Evolutionary conservation across 1,140 invertebrate species (phyloP).

Genomic region (Orius insidiosus): DNA sequence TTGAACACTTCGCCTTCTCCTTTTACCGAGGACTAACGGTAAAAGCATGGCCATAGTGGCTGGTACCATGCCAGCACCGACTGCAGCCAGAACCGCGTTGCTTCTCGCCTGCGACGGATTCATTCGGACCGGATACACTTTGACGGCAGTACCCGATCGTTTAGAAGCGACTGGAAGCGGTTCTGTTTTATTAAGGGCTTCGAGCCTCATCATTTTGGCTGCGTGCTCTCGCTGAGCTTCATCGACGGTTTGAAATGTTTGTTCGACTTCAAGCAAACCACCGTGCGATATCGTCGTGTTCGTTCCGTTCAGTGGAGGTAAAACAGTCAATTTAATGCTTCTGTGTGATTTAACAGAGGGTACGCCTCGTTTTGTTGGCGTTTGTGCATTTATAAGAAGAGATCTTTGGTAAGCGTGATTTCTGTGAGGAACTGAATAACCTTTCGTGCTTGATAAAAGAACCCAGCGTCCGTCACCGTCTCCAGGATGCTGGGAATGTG

Average conservation of each 20-base stretch:
- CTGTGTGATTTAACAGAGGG: constrained; percentile 16
- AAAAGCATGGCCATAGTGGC: constrained; percentile 62
- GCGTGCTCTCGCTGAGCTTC: constrained; percentile 32
- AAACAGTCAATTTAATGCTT: constrained; percentile 43
- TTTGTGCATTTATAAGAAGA: neutral
- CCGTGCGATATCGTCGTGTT: constrained; percentile 55
- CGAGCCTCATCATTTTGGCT: constrained; percentile 25
- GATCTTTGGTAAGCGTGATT: constrained; percentile 16
- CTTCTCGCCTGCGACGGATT: constrained; percentile 3
- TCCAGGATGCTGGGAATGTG: constrained; percentile 34
- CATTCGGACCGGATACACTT: constrained; percentile 1
- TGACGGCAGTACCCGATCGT: constrained; percentile 2
- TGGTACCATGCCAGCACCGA: constrained; percentile 56
- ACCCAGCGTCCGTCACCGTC: constrained; percentile 57
- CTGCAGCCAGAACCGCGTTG: constrained; percentile 36
- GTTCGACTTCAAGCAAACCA: constrained; percentile 53
- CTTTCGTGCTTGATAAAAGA: constrained; percentile 54
- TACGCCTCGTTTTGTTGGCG: neutral
- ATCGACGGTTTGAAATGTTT: constrained; percentile 48
- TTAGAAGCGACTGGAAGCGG: neutral
- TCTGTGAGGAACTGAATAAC: constrained; percentile 34
- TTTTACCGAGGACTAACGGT: constrained; percentile 48
- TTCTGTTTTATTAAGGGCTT: too few species aligned
- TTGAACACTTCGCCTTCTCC: too few species aligned
- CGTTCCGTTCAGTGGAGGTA: constrained; percentile 43